These are phyloP conservation scores for Drosophila antonietae DNA, from an alignment of 2,888 invertebrate genomes.

Conservation along the genomic window DNA sequence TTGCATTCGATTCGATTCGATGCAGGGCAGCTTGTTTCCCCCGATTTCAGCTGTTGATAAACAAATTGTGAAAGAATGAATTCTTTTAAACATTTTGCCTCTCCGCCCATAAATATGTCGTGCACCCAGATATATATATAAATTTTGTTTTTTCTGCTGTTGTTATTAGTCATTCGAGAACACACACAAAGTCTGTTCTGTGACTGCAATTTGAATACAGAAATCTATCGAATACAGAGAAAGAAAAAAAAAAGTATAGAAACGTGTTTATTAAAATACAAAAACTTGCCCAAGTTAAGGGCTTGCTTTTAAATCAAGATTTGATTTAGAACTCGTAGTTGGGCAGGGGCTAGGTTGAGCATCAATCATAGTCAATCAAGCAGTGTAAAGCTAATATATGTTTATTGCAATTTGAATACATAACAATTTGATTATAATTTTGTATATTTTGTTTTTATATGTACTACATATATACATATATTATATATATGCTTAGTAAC, in stretches of 20 bases:
- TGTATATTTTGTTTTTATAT: too few species aligned
- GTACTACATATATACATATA: neutral
- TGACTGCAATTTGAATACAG: constrained; percentile 8
- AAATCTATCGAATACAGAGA: constrained; percentile 5
- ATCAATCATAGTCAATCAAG: neutral
- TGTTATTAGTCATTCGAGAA: constrained; percentile 45
- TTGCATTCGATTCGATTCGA: constrained; percentile 33
- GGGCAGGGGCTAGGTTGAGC: too few species aligned
- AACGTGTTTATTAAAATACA: neutral
- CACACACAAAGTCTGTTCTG: constrained; percentile 16
- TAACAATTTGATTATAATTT: neutral
- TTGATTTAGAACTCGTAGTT: neutral
- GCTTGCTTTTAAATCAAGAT: neutral
- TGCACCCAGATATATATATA: constrained; percentile 6
- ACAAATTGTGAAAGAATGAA: constrained; percentile 13
- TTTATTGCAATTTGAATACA: neutral
- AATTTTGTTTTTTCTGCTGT: constrained; percentile 3
- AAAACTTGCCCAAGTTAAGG: constrained; percentile 1
- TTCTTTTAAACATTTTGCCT: constrained; percentile 31
- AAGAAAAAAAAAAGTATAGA: neutral
- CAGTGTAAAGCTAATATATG: neutral
- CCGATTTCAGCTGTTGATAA: constrained; percentile 44
- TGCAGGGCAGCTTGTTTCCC: constrained; percentile 19
- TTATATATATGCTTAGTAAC: too few species aligned
- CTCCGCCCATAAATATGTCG: constrained; percentile 6